Conservation (phyloP, 2,113 vertebrate species). For the Danionella cerebrum region DNA sequence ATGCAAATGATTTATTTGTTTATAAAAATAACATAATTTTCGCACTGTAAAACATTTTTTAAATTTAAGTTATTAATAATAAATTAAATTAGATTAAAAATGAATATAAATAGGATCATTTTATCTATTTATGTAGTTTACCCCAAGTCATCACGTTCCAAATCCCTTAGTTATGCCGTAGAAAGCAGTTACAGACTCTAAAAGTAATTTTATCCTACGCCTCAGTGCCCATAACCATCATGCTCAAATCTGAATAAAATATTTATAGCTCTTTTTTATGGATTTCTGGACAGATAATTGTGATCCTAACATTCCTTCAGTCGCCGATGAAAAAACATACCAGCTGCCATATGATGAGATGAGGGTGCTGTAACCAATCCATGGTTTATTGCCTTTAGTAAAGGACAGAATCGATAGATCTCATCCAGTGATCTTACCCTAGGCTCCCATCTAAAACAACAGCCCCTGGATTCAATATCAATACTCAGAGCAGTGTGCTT, state of each 20-base stretch:
- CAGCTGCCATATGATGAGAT: neutral
- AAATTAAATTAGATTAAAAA: no score
- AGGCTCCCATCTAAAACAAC: constrained; percentile 3
- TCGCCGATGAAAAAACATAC: neutral
- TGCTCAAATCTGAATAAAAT: neutral
- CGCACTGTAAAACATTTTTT: no score
- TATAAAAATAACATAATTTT: no score
- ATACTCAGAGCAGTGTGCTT: neutral
- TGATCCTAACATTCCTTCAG: constrained; percentile 1
- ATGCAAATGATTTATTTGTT: no score
- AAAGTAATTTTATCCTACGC: neutral
- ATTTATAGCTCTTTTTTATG: neutral
- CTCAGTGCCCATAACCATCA: neutral
- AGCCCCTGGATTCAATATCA: constrained; percentile 11
- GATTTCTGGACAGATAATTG: constrained; percentile 12
- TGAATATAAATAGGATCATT: no score
- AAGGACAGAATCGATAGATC: constrained; percentile 31
- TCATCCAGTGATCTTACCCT: constrained; percentile 17
- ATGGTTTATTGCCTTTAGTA: constrained; percentile 10
- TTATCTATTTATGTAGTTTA: no score
- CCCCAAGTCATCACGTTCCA: no score
- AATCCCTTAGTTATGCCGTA: neutral
- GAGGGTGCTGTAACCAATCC: constrained; percentile 22
- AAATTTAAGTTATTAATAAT: no score
- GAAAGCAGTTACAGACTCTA: neutral